Evolutionary conservation across 2,113 vertebrate genomes (phyloP).

Genomic region (Eira barbara): DNA sequence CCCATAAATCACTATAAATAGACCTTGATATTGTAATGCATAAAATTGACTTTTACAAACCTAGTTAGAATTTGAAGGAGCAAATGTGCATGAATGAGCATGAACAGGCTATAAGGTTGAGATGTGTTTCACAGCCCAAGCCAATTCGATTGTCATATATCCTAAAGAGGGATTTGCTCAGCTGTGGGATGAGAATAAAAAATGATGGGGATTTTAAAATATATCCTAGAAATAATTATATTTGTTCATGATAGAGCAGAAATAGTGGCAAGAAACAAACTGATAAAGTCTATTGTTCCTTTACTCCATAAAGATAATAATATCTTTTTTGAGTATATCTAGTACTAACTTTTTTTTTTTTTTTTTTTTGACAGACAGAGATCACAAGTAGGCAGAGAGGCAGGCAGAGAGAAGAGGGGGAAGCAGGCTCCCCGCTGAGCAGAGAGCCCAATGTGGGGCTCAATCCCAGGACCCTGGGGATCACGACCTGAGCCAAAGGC

Average conservation of each 20-base stretch:
- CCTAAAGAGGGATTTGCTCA: slow-evolving; percentile 48
- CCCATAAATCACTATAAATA: slow-evolving; percentile 21
- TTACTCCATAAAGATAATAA: slow-evolving; percentile 11
- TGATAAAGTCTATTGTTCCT: slow-evolving; percentile 35
- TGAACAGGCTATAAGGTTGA: slow-evolving; percentile 6
- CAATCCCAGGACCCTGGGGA: too few relatives aligned
- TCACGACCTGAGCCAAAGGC: too few relatives aligned
- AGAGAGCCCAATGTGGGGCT: too few relatives aligned
- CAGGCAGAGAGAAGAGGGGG: too few relatives aligned
- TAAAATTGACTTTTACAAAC: slow-evolving; percentile 1
- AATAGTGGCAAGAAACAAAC: slow-evolving; percentile 37
- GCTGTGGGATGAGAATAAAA: slow-evolving; percentile 49
- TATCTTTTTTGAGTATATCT: background rate
- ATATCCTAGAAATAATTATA: slow-evolving; percentile 63
- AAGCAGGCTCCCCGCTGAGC: too few relatives aligned
- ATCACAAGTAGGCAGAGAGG: too few relatives aligned
- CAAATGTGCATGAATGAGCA: background rate
- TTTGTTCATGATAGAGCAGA: slow-evolving; percentile 50
- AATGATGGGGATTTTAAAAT: slow-evolving; percentile 54
- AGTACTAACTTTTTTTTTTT: background rate
- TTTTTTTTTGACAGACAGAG: too few relatives aligned
- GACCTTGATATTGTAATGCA: slow-evolving; percentile 16
- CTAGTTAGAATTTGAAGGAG: slow-evolving; percentile 30
- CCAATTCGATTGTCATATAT: slow-evolving; percentile 42
- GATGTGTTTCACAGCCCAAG: slow-evolving; percentile 36